Percentiles rank a stretch among this genome's conserved stretches.
These are phyloP conservation scores for Seladonia tumulorum DNA, from an alignment of 2,888 invertebrate species.

Conservation along the genomic window DNA sequence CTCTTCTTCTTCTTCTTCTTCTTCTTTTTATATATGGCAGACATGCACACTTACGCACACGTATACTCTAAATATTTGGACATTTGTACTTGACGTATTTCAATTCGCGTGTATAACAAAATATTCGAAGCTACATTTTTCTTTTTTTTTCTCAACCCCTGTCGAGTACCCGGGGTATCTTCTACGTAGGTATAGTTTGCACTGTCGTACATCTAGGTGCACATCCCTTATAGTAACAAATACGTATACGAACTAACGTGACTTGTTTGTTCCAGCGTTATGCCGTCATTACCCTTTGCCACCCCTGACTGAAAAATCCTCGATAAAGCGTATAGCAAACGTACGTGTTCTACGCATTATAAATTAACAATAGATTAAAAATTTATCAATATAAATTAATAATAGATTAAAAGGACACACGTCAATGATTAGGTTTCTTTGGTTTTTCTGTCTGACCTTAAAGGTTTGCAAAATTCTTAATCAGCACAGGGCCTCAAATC, in stretches of 20 bases:
- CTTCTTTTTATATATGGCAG: conserved; percentile 43
- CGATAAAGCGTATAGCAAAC: not conserved
- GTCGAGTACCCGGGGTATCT: conserved; percentile 40
- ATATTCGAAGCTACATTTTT: conserved; percentile 72
- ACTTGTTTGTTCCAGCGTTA: not conserved
- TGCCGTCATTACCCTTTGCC: not conserved
- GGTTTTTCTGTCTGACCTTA: not conserved
- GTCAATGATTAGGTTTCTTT: not conserved
- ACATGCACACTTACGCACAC: conserved; percentile 63
- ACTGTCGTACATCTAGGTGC: conserved; percentile 45
- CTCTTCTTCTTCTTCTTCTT: conserved; percentile 21
- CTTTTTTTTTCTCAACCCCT: conserved; percentile 36
- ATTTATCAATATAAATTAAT: not conserved
- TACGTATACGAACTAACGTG: not conserved
- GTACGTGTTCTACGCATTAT: not conserved
- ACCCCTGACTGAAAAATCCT: not conserved
- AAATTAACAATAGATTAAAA: not conserved
- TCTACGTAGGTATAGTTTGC: conserved; percentile 62
- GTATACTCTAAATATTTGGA: conserved; percentile 70
- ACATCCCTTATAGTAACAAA: not conserved
- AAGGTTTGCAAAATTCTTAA: not conserved
- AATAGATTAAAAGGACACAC: not conserved
- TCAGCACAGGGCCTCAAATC: no score
- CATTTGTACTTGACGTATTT: conserved; percentile 79
- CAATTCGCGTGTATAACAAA: conserved; percentile 78